Evolutionary conservation across 2,113 vertebrate genomes (phyloP), one percentile per base, ranked within the genome.

Genomic region (Nycticebus coucang): DNA sequence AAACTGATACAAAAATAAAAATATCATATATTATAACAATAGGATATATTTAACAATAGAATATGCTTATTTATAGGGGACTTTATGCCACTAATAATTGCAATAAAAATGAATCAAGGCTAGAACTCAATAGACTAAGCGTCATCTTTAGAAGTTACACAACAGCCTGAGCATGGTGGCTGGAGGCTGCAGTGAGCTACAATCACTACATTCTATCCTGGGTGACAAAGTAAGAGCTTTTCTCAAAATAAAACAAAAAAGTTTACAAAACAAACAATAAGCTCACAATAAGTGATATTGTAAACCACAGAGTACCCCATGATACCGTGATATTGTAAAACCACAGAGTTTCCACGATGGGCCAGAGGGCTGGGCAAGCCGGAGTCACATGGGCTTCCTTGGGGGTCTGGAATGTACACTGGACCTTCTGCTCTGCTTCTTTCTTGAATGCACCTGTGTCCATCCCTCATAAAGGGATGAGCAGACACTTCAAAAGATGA

Each of bases 1-100:
- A 50, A 91, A 82, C 92, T 86, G 66, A 64, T 59, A 53, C 6
- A 88, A 72, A 97, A 93, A 24, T 84, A 41, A 92, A 62, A 91
- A 81, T 35, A 11, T 75, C 26, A 89, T 37, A n/a, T 75, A 41
- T 41, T 41, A 41, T 41, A 41, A 41, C 41, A 41, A 41, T 41
- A 41, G 41, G 41, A 41, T 41, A 41, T 41, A 41, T 41, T 41
- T 41, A 91, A 89, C 62, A 24, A 24, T 22, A 64, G 22, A 6
- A 68, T 57, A 17, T 30, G 50, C 45, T 66, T 87, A 68, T 35
- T n/a, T n/a, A n/a, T n/a, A n/a, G 50, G 35, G 28, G 55, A 37
- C n/a, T 80, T 72, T 71, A 78, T 66, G 68, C n/a, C 24, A 72
- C 35, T 91, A 85, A 72, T 83, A 33, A n/a, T 77, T 53, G 53